Percentiles rank a stretch among this genome's conserved stretches.
phyloP scores from a whole-genome alignment of 2,888 invertebrate genomes.

The Andrena praecox region DNA sequence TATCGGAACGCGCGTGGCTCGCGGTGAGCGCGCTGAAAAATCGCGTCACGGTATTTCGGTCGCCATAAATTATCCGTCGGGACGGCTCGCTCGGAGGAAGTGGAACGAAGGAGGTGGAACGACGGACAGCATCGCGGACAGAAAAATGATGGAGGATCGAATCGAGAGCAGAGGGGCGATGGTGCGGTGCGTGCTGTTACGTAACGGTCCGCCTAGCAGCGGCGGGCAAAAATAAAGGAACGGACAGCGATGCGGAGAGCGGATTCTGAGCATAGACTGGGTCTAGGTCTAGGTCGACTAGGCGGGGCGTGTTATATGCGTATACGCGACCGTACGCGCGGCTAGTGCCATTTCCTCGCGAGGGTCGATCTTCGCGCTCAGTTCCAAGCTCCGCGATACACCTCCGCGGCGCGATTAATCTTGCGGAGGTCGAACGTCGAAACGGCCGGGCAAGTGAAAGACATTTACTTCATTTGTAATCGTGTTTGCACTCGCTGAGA shows the following conservation, averaged over 20 bases:
- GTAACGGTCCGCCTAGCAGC: slow-evolving; percentile 65
- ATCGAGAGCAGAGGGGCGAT: slow-evolving; percentile 25
- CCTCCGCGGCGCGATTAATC: neutral
- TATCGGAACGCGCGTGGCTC: neutral
- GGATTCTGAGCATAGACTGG: slow-evolving; percentile 76
- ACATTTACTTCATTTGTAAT: too few relatives aligned
- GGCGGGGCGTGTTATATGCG: slow-evolving; percentile 61
- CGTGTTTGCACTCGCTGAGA: too few relatives aligned
- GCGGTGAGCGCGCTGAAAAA: neutral
- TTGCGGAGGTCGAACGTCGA: neutral
- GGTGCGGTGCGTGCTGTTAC: slow-evolving; percentile 63
- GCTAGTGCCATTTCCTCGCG: slow-evolving; percentile 44
- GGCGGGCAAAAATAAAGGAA: slow-evolving; percentile 76
- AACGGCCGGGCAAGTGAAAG: too few relatives aligned
- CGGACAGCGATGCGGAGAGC: slow-evolving; percentile 67
- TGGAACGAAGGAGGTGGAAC: neutral
- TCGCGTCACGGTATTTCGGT: slow-evolving; percentile 11
- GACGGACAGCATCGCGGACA: neutral
- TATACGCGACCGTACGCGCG: slow-evolving; percentile 40
- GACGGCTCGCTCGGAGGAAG: neutral
- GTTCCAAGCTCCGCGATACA: neutral
- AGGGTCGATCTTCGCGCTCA: slow-evolving; percentile 21
- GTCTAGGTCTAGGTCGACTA: slow-evolving; percentile 83
- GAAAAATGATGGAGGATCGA: slow-evolving; percentile 19
- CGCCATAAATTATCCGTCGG: neutral